Base-by-base conservation (phyloP, 1,140 invertebrate species). In the Liolophura sinensis region DNA sequence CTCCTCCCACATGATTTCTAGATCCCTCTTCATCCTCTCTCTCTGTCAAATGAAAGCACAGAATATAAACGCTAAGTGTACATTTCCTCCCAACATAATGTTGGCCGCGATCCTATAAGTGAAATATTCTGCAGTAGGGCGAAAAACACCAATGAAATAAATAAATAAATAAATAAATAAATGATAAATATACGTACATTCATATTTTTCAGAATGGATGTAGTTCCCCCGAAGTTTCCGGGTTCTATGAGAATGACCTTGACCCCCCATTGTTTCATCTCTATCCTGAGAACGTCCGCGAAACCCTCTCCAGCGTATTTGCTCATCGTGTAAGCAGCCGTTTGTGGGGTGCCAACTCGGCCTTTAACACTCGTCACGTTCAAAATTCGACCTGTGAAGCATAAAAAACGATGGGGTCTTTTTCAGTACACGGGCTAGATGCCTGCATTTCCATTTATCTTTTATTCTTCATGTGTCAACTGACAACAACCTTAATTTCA, bases 301-400 rank as follows among this genome's bases (percentile, higher is more conserved):
- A 86, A 81, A 22, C 75, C 89, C 40, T 88, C 81, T 3, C 93
- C 72, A 0, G 87, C 94, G 22, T 89, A 89, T 84, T 97, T 97
- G 0, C 91, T 91, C 5, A 93, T 92, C 4, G 89, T 89, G 82
- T 97, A 96, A 3, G 90, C 84, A 0, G 89, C 84, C 50, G 93
- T 83, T 0, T 90, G 89, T 0, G 93, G 93, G 18, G 94, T 83
- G 1, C 90, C 86, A 67, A 89, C 83, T 20, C 85, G 65, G 0
- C 91, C 90, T 81, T 93, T 95, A 74, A 95, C 92, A 77, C 93
- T 95, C 4, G 89, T 90, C 0, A 95, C 84, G 56, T 91, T 91
- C 22, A 96, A 90, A 55, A 96, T 85, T 72, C 93, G 87, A 52
- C 85, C 87, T 87, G 64, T 27, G 63, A 69, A 46, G 58, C 24